Evolutionary conservation across 2,888 invertebrate species (phyloP).

Genomic region (Agrenia bidenticulata): DNA sequence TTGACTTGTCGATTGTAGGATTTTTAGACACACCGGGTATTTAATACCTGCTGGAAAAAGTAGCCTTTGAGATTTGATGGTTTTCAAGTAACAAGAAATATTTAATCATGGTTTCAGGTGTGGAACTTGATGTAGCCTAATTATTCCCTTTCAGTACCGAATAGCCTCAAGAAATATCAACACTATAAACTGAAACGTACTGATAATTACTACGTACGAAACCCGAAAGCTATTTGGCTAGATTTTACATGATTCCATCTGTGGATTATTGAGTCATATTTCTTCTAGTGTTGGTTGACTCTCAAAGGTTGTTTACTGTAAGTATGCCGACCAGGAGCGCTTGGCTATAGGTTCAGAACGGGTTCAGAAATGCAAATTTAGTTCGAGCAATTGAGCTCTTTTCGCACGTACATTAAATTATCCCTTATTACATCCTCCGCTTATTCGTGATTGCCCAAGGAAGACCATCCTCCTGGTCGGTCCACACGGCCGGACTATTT

Average conservation of each 20-base stretch:
- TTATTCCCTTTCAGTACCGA: not conserved
- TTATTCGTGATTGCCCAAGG: slow-evolving; percentile 19
- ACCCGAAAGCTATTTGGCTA: slow-evolving; percentile 5
- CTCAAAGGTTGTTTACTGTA: no score
- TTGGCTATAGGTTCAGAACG: no score
- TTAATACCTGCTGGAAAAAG: no score
- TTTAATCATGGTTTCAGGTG: no score
- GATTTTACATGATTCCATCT: not conserved
- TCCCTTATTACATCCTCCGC: slow-evolving; percentile 19
- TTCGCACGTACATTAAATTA: slow-evolving; percentile 35
- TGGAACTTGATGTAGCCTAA: not conserved
- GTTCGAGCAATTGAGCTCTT: slow-evolving; percentile 32
- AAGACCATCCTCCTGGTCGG: not conserved
- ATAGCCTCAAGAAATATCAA: slow-evolving; percentile 7
- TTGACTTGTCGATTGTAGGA: no score
- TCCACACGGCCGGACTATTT: no score
- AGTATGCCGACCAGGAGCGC: no score
- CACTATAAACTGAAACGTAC: slow-evolving; percentile 2
- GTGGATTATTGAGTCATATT: not conserved
- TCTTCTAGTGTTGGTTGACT: not conserved
- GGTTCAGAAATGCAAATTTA: slow-evolving; percentile 7
- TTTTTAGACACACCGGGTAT: no score
- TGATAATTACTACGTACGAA: slow-evolving; percentile 1
- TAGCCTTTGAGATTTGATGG: no score
- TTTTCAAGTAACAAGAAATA: no score